Evolutionary conservation across 2,113 vertebrate genomes (phyloP).

Genomic region (Lepisosteus oculatus): DNA sequence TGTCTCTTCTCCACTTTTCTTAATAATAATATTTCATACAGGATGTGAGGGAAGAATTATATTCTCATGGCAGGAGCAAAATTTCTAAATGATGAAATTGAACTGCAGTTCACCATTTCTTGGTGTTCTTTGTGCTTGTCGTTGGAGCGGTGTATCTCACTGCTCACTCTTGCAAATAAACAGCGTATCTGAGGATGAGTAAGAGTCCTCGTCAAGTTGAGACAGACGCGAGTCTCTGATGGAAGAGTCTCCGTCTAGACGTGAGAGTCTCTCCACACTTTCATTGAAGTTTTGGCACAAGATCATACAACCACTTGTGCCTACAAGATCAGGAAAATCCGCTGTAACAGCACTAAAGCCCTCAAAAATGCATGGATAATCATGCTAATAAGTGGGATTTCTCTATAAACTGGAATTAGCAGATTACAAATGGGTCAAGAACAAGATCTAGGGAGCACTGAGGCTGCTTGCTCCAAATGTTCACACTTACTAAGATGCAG

Average conservation of each 20-base stretch:
- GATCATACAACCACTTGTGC: conserved; percentile 1
- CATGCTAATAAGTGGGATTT: conserved; percentile 3
- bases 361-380: neutral
- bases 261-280: conserved; percentile 5
- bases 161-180: neutral
- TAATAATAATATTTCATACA: too few species aligned
- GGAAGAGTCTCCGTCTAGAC: conserved; percentile 11
- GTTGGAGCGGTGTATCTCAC: neutral
- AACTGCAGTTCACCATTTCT: too few species aligned
- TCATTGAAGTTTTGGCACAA: conserved; percentile 8
- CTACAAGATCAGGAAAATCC: neutral
- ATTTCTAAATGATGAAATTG: too few species aligned
- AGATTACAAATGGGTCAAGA: too few species aligned
- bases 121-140: neutral
- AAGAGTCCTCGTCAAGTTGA: neutral
- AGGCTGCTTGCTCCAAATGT: too few species aligned
- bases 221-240: conserved; percentile 4
- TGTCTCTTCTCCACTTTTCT: too few species aligned
- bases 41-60: too few species aligned
- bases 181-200: too few species aligned
- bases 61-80: too few species aligned
- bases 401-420: neutral
- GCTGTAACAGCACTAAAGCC: conserved; percentile 3
- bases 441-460: too few species aligned
- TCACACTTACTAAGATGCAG: too few species aligned